These are phyloP conservation scores for Mungos mungo DNA, from an alignment of 2,113 vertebrate genomes.

Conservation along the genomic window DNA sequence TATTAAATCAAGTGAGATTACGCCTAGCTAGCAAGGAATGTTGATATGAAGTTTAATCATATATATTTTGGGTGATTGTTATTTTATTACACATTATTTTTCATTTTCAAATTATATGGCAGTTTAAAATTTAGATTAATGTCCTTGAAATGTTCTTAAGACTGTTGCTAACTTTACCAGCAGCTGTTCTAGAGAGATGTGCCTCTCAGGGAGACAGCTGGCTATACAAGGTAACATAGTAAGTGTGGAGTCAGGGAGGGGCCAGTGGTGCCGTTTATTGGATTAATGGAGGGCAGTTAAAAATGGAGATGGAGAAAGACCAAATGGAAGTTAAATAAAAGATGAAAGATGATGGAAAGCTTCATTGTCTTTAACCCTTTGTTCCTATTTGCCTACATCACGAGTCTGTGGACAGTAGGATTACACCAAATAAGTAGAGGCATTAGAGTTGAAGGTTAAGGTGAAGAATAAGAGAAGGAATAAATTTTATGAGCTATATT, in stretches of 20 bases:
- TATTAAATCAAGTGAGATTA: slow-evolving; percentile 71
- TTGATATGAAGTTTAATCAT: slow-evolving; percentile 38
- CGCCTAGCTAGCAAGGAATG: slow-evolving; percentile 68
- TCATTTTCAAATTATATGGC: not conserved
- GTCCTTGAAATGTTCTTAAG: not conserved
- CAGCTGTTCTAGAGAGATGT: not conserved
- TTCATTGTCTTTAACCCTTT: not conserved
- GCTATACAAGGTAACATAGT: not conserved
- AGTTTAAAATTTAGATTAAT: not conserved
- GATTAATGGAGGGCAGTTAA: not conserved
- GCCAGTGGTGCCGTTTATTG: not conserved
- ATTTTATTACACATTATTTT: slow-evolving; percentile 57
- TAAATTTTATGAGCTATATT: not conserved
- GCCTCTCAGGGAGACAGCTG: not conserved
- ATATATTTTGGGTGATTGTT: slow-evolving; percentile 63
- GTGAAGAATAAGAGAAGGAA: not conserved
- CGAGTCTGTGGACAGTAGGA: not conserved
- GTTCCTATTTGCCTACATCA: not conserved
- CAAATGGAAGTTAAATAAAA: not conserved
- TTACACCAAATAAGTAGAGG: not conserved
- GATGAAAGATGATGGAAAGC: not conserved
- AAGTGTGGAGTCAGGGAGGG: not conserved
- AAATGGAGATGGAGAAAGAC: not conserved
- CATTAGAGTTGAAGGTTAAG: not conserved
- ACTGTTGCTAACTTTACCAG: not conserved